Evolutionary conservation across 2,797 vertebrate genomes (phyloP).

Genomic region (Propithecus deckenii): DNA sequence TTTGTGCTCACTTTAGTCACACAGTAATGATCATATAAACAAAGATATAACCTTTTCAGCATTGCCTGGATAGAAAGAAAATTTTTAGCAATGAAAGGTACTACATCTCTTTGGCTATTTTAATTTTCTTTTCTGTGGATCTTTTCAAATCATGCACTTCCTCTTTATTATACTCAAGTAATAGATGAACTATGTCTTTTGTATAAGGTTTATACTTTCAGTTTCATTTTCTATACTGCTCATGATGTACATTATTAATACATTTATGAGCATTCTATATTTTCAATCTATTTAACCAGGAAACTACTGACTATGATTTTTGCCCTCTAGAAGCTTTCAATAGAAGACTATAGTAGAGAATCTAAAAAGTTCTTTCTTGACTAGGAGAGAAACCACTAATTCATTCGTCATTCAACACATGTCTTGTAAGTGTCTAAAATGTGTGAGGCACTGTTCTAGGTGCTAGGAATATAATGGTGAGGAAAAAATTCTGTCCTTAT

Average conservation of each 20-base stretch:
- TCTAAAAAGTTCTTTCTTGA: background rate
- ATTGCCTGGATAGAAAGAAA: background rate
- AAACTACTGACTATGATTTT: background rate
- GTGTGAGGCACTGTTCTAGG: background rate
- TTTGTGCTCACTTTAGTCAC: conserved; percentile 42
- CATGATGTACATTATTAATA: background rate
- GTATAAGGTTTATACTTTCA: background rate
- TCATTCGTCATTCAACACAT: background rate
- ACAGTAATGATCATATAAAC: background rate
- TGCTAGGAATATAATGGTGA: background rate
- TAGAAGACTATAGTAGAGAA: background rate
- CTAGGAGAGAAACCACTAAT: background rate
- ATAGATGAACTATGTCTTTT: background rate
- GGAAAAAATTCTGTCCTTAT: background rate
- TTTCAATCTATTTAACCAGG: background rate
- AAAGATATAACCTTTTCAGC: background rate
- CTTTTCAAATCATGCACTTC: background rate
- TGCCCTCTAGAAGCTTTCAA: background rate
- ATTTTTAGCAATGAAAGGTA: background rate
- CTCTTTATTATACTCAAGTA: background rate
- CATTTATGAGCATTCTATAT: background rate
- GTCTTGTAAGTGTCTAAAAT: background rate
- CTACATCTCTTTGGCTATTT: conserved; percentile 1
- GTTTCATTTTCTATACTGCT: background rate
- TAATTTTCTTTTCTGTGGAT: conserved; percentile 21